phyloP scores from a whole-genome alignment of 2,888 invertebrate species.

The Gastracanthus pulcherrimus region DNA sequence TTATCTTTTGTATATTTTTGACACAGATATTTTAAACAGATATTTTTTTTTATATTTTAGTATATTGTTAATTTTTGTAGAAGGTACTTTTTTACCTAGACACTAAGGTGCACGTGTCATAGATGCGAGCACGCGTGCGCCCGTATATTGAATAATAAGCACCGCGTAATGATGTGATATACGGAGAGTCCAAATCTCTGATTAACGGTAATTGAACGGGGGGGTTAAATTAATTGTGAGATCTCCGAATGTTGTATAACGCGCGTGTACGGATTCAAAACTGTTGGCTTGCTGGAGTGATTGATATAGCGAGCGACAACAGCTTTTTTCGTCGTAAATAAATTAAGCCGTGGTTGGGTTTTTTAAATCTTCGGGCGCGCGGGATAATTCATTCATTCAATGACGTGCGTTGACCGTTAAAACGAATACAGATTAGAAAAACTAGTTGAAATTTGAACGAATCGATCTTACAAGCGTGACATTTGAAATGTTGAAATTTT shows the following conservation, averaged over 20 bases:
- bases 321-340: background rate
- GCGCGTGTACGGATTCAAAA: no score
- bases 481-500: background rate
- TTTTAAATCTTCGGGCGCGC: background rate
- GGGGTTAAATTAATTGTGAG: slow-evolving; percentile 24
- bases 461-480: background rate
- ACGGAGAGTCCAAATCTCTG: slow-evolving; percentile 12
- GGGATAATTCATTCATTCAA: background rate
- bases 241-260: background rate
- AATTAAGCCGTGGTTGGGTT: background rate
- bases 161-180: background rate
- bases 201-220: slow-evolving; percentile 21
- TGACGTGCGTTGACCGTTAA: background rate
- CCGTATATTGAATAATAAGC: slow-evolving; percentile 13
- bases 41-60: no score
- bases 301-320: background rate
- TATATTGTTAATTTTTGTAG: no score
- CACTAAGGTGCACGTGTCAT: no score
- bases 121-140: background rate
- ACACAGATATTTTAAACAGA: no score
- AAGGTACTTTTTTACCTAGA: no score
- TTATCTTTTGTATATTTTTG: no score
- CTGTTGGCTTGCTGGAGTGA: background rate
- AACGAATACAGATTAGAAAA: slow-evolving; percentile 1
- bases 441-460: slow-evolving; percentile 26